Conservation (phyloP, 2,113 vertebrate species). For the Scomber japonicus region DNA sequence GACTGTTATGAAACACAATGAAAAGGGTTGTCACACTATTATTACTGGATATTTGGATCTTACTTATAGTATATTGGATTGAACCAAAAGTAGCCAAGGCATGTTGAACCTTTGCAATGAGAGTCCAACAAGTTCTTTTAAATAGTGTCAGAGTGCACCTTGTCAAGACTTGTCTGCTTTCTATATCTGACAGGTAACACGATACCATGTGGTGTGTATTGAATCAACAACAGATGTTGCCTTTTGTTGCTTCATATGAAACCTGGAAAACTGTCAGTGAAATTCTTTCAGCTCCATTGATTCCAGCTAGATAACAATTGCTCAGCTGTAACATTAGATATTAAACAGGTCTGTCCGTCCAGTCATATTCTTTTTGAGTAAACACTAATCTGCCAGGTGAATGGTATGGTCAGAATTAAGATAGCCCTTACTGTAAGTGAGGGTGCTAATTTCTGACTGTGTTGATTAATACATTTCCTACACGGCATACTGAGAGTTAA, state of each 20-base stretch:
- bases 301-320: conserved; percentile 40
- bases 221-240: conserved; percentile 69
- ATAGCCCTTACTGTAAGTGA: conserved; percentile 3
- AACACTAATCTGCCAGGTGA: not conserved
- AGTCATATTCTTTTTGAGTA: not conserved
- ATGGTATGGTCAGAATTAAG: conserved; percentile 12
- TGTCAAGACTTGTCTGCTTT: conserved; percentile 45
- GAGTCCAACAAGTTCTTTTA: conserved; percentile 29
- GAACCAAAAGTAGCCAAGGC: not conserved
- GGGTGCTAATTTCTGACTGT: conserved; percentile 11
- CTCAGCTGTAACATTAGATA: conserved; percentile 21
- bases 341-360: not conserved
- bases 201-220: conserved; percentile 52
- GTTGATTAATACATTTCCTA: conserved; percentile 25
- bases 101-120: conserved; percentile 4
- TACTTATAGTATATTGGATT: not conserved
- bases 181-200: conserved; percentile 67
- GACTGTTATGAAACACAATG: not conserved
- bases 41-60: too few species aligned
- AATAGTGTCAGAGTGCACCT: conserved; percentile 48
- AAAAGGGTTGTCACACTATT: not conserved
- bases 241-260: conserved; percentile 65
- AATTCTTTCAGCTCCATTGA: conserved; percentile 48
- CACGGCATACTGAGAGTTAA: conserved; percentile 46
- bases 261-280: conserved; percentile 55